Base-by-base conservation (phyloP, 2,797 vertebrate species). In the Notolabrus celidotus region DNA sequence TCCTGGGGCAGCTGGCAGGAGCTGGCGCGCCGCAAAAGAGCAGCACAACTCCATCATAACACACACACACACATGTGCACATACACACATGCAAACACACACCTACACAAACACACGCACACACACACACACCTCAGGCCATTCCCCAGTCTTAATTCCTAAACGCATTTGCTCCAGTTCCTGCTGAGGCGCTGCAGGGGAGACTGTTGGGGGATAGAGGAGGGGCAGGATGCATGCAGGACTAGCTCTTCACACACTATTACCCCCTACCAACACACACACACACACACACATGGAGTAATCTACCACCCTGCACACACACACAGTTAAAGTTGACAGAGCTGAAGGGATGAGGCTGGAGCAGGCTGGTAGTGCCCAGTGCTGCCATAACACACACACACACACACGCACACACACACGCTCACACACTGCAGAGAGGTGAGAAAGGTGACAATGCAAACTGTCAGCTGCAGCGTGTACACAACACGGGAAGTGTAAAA, bases 161-260 rank as follows among this genome's bases (percentile, higher is more conserved):
- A 96, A 97, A 97, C 94, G 94, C 95, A 95, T 98, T 98, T 98
- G 97, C 96, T 97, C 96, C 92, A 98, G 95, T 97, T 97, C 95
- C 95, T 95, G 94, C 92, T 93, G 94, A 92, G 84, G 87, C 79
- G 94, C 96, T 96, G 92, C 91, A 93, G 95, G 96, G 95, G 92
- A 94, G 95, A 86, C 72, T 88, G 85, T 89, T 74, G 92, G 82
- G 63, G 80, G 77, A 67, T 41, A 79, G 82, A 74, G 88, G 93
- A 92, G 92, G 92, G 86, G 92, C 84, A 89, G 79, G 74, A 80
- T 82, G 80, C 66, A 77, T 65, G 67, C 75, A 80, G 83, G 73
- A 86, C 81, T 87, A 92, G 91, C 92, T 92, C 93, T 96, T 96
- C 94, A 96, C 95, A 96, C 94, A 94, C 95, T 96, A 89, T 94